Evolutionary conservation across 2,888 invertebrate genomes (phyloP).

Genomic region (Nineta flava): DNA sequence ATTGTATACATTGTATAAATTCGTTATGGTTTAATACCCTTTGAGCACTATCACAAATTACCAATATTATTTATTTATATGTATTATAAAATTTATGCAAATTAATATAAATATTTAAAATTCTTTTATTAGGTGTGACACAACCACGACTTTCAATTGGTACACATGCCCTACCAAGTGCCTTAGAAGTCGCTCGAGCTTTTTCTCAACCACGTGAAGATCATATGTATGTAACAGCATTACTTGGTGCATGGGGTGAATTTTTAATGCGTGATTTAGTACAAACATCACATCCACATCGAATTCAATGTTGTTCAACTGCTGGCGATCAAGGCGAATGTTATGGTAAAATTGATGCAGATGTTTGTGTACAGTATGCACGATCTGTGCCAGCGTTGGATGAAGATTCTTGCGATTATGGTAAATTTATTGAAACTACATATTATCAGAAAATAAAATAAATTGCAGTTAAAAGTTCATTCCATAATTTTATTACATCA

Average conservation of each 20-base stretch:
- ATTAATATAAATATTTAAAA: no score
- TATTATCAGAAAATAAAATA: no score
- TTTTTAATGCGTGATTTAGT: slow-evolving; percentile 56
- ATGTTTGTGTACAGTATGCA: slow-evolving; percentile 46
- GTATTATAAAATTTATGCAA: no score
- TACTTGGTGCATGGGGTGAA: slow-evolving; percentile 68
- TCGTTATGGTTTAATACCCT: no score
- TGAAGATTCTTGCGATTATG: slow-evolving; percentile 42
- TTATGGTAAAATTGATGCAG: slow-evolving; percentile 29
- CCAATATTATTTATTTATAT: no score
- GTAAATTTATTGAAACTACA: slow-evolving; percentile 30
- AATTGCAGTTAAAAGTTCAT: no score
- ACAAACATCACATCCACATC: slow-evolving; percentile 40
- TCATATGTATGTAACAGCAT: slow-evolving; percentile 61
- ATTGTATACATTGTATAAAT: no score
- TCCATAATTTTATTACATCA: no score
- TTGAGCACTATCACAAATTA: no score
- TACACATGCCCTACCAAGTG: slow-evolving; percentile 42
- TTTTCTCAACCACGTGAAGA: slow-evolving; percentile 37
- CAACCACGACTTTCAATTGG: slow-evolving; percentile 34
- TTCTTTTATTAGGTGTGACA: slow-evolving; percentile 25
- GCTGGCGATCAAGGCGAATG: slow-evolving; percentile 35
- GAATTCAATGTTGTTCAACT: slow-evolving; percentile 31
- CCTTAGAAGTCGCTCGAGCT: slow-evolving; percentile 39
- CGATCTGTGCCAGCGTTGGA: slow-evolving; percentile 52